Evolutionary conservation across 2,797 vertebrate genomes (phyloP).

Genomic region (Lutjanus campechanus): DNA sequence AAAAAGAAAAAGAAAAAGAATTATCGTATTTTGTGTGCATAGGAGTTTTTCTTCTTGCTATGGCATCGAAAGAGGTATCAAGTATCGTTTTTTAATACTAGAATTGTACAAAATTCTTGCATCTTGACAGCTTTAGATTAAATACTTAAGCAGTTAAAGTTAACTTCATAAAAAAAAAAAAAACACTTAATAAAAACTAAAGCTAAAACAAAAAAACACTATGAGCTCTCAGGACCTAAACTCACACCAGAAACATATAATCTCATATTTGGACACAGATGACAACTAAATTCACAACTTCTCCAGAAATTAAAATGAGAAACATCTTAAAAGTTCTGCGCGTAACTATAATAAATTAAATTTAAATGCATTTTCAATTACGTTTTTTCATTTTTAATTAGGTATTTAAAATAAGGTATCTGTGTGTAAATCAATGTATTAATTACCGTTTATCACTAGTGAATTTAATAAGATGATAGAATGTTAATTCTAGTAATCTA

Average conservation of each 20-base stretch:
- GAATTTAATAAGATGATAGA: not conserved
- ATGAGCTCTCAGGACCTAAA: not conserved
- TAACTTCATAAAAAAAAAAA: slow-evolving; percentile 18
- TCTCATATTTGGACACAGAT: not conserved
- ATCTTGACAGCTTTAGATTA: no score
- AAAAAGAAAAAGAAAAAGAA: no score
- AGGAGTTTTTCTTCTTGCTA: no score
- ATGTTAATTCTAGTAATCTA: not conserved
- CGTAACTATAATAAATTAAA: not conserved
- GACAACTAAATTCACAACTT: not conserved
- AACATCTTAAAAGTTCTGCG: not conserved
- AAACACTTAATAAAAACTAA: not conserved
- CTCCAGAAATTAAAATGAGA: not conserved
- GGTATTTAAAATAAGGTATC: not conserved
- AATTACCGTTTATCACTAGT: slow-evolving; percentile 8
- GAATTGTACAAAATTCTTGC: no score
- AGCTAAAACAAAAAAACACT: not conserved
- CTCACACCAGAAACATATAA: not conserved
- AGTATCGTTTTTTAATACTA: no score
- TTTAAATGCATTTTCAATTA: slow-evolving; percentile 20
- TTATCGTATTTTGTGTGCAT: no score
- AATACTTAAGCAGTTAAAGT: not conserved
- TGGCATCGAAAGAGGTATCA: no score
- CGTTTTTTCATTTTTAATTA: slow-evolving; percentile 20
- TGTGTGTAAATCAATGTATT: not conserved